A percentile compares a stretch with the other conserved stretches of the same genome.
Conservation (phyloP, 2,113 vertebrate genomes). For the Bungarus multicinctus region DNA sequence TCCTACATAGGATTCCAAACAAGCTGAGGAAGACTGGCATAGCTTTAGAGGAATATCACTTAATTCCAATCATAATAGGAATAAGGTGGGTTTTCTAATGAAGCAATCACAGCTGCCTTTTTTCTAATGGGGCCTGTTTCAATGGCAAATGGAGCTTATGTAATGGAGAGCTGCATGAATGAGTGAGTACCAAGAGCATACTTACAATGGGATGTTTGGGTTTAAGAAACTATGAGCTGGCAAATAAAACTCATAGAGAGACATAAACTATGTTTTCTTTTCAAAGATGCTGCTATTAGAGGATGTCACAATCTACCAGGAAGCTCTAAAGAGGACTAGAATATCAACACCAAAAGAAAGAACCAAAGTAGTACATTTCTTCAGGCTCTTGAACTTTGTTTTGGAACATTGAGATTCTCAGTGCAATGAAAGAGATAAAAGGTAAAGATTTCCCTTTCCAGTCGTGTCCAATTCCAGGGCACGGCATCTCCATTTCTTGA, state of each 20-base stretch:
- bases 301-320: background rate
- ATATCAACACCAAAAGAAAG: background rate
- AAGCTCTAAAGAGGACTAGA: background rate
- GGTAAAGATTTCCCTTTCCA: background rate
- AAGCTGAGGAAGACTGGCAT: fast-evolving
- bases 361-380: background rate
- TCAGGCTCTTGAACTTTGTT: background rate
- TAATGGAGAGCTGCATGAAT: background rate
- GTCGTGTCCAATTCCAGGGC: background rate
- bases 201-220: background rate
- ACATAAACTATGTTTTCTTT: conserved; percentile 4
- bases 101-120: background rate
- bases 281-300: conserved; percentile 21
- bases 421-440: background rate
- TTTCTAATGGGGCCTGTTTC: background rate
- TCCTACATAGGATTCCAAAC: background rate
- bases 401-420: background rate
- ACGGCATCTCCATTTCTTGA: too few relatives aligned
- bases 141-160: background rate
- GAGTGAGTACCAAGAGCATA: background rate
- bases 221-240: background rate
- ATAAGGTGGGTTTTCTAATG: background rate
- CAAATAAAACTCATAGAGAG: background rate
- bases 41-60: background rate
- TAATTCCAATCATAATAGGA: background rate